Evolutionary conservation across 1,140 invertebrate genomes (phyloP).

Genomic region (Varroa destructor): DNA sequence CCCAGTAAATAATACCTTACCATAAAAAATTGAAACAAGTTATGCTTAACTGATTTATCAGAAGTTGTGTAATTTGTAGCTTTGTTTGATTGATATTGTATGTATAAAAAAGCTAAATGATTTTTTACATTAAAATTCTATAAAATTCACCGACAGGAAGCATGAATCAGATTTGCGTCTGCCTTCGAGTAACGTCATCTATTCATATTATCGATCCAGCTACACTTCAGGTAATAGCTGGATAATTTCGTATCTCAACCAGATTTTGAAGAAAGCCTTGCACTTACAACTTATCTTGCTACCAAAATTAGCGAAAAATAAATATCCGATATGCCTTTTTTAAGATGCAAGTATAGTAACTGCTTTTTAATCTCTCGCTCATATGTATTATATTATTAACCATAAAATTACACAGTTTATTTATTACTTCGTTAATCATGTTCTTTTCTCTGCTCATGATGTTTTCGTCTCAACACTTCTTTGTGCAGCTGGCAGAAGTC

Average conservation of each 20-base stretch:
- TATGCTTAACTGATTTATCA: too few species aligned
- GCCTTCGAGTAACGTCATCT: conserved; percentile 70
- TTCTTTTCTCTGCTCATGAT: not conserved
- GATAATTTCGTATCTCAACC: too few species aligned
- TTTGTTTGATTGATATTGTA: too few species aligned
- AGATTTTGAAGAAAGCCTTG: too few species aligned
- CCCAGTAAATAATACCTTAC: too few species aligned
- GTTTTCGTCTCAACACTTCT: conserved; percentile 9
- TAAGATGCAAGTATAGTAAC: not conserved
- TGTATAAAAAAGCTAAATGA: too few species aligned
- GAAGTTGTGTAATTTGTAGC: too few species aligned
- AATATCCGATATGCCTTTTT: conserved; percentile 28
- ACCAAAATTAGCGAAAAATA: conserved; percentile 37
- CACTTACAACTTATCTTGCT: not conserved
- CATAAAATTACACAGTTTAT: too few species aligned
- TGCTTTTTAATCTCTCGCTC: not conserved
- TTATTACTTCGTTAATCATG: too few species aligned
- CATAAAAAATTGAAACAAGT: too few species aligned
- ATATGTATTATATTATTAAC: too few species aligned
- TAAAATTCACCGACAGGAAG: conserved; percentile 48
- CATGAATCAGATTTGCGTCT: conserved; percentile 76
- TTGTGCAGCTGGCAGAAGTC: conserved; percentile 63
- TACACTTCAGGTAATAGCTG: conserved; percentile 58
- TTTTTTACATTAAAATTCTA: too few species aligned
- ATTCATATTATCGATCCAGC: conserved; percentile 86